Base-by-base conservation (phyloP, 2,888 invertebrate species). In the Molanna angustata region DNA sequence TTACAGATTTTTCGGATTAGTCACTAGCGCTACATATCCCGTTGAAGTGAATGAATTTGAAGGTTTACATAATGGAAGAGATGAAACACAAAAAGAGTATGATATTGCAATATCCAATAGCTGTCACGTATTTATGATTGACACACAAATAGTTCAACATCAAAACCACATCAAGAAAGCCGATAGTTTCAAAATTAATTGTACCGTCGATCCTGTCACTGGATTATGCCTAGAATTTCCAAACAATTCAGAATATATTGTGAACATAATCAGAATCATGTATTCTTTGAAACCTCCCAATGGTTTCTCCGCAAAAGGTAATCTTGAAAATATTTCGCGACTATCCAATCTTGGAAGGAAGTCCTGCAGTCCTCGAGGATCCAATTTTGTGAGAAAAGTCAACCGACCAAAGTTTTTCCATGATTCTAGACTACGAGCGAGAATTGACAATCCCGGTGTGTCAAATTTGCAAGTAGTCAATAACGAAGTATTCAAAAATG, bases 41-140 rank as follows among this genome's bases (percentile, higher is more conserved):
- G 64, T 66, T 18, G 72, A 72, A 47, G 69, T 70, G 18, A 35
- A 56, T 33, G 58, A 58, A 41, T 56, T 48, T 17, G 56, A 58
- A 14, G 45, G 42, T 14, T 17, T 27, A 3, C 44, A 42, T 11
- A 55, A 56, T 33, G 44, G 49, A 27, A 49, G 46, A 11, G 42
- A 37, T 20, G 46, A 39, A 14, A 16, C 19, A 1, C 31, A 47
- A 22, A 57, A 51, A 11, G 54, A 50, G 16, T 57, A 54, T n/a
- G 58, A 80, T 65, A 62, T 83, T 7, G 80, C 80, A 59, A 80
- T 84, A 14, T 90, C 90, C 0, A 91, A 91, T 66, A 93, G 95
- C 47, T 95, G 96, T 65, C 96, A 97, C 70, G 93, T 96, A 0
- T 97, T 97, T 68, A 92, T 92, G 54, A 90, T 94, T 6, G 94